Evolutionary conservation across 2,113 vertebrate genomes (phyloP), one percentile per base, ranked within the genome.

Genomic region (Grantiella picta): DNA sequence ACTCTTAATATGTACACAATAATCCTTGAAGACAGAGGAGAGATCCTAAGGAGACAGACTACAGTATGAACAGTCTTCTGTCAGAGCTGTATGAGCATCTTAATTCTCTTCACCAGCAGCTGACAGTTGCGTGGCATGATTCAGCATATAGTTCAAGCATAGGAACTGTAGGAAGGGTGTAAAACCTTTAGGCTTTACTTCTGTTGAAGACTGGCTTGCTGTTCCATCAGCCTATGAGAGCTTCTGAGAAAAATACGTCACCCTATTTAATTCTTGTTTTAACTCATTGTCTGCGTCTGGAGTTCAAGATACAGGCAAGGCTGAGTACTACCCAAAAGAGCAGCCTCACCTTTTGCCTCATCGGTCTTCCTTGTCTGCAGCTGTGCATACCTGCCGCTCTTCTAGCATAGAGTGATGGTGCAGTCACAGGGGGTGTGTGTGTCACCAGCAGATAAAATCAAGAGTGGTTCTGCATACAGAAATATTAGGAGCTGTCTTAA

Each of bases 381-480:
- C 45, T 91, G 69, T 31, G 52, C 22, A 28, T 0, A 1, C 3
- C 85, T 71, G 42, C 65, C 84, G 65, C 52, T 87, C 52, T 66
- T 44, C 61, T 28, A n/a, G 23, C 7, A 14, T 3, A 38, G 36
- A 42, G 10, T 14, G 35, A 86, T 29, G 0, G 0, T 42, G 29
- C n/a, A 79, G 35, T 7, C 56, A 84, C 31, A 36, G 42, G 22
- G n/a, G 19, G 44, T 2, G 11, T 11, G 47, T 25, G 9, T 25
- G n/a, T 29, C 52, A 66, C 16, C 3, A 1, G 57, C 52, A 85
- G 25, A 84, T 40, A 52, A 45, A 61, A 18, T 16, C 15, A 77
- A 8, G 28, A 76, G 65, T 47, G 27, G 8, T 29, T 96, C 54
- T 65, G 38, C 28, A 49, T 29, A 61, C 5, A 83, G 50, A 80